These are phyloP conservation scores for Hydraecia micacea DNA, from an alignment of 2,888 invertebrate species.

Conservation along the genomic window DNA sequence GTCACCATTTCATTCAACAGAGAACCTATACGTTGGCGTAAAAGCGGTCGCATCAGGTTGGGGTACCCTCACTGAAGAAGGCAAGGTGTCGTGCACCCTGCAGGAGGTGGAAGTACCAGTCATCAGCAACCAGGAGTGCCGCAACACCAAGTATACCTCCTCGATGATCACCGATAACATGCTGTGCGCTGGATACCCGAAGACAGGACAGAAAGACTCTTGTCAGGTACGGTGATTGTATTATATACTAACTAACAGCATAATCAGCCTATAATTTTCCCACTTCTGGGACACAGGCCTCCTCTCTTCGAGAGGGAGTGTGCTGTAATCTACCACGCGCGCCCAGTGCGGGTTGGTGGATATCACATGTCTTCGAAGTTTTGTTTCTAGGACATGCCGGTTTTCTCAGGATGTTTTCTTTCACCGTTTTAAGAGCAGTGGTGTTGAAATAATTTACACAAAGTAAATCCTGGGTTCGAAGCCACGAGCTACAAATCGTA, in stretches of 20 bases:
- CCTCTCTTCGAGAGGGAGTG: not conserved
- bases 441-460: not conserved
- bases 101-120: constrained; percentile 95
- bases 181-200: constrained; percentile 95
- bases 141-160: constrained; percentile 94
- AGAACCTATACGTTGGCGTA: constrained; percentile 92
- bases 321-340: not conserved
- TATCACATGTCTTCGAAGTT: not conserved
- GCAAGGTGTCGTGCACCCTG: constrained; percentile 94
- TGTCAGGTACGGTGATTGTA: constrained; percentile 91
- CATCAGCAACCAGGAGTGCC: constrained; percentile 93
- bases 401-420: not conserved
- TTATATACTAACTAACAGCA: not conserved
- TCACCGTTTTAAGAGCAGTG: not conserved
- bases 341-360: not conserved
- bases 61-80: constrained; percentile 96
- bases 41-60: constrained; percentile 95
- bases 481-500: not conserved
- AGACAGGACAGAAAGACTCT: constrained; percentile 93
- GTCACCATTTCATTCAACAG: constrained; percentile 76
- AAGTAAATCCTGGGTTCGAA: not conserved
- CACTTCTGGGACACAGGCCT: not conserved
- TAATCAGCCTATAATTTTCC: not conserved
- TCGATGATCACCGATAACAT: constrained; percentile 97
- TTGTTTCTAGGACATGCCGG: not conserved